Evolutionary conservation across 2,888 invertebrate genomes (phyloP), one percentile per base, ranked within the genome.

Genomic region (Sinohyriopsis cumingii): DNA sequence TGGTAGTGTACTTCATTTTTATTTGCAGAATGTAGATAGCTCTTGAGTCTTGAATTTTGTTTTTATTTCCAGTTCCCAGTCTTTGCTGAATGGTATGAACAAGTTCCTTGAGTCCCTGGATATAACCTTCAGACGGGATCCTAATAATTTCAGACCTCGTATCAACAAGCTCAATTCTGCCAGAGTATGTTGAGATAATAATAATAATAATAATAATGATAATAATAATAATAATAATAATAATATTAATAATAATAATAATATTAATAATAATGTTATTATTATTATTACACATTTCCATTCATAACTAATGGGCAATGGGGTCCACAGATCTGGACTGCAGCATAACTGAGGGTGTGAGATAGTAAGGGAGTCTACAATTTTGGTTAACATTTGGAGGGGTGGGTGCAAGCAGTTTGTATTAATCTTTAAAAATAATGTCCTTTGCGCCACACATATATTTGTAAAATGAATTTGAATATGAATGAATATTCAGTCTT

Each of bases 101-200:
- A 93, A 94, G 82, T 99, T 99, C 93, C 92, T 99, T 87, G 95
- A 97, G 88, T 92, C 98, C 67, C 92, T 99, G 69, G 96, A 98
- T 71, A 99, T 99, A 84, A 99, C 99, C 19, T 99, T 99, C 93
- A 93, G 99, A 84, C 93, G 99, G 88, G 99, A 99, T 92, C 98
- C 99, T 0, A 99, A 98, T 90, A 99, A 99, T 91, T 99, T 96
- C 91, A 92, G 99, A 86, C 99, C 99, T 28, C 93, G 99, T 85
- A 99, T 99, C 90, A 99, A 99, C 91, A 99, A 99, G 91, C 93
- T 94, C 86, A 93, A 95, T 84, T 98, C 98, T 56, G 98, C 98
- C 22, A 99, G 99, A 93, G 95, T 95, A 88, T 73, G 63, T 54
- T 45, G 20, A 15, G 28, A 28, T 12, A 4, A 22, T 19, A 22